Percentiles rank a stretch among this genome's conserved stretches.
phyloP scores from a whole-genome alignment of 2,888 invertebrate species.

The Cephalotes varians region DNA sequence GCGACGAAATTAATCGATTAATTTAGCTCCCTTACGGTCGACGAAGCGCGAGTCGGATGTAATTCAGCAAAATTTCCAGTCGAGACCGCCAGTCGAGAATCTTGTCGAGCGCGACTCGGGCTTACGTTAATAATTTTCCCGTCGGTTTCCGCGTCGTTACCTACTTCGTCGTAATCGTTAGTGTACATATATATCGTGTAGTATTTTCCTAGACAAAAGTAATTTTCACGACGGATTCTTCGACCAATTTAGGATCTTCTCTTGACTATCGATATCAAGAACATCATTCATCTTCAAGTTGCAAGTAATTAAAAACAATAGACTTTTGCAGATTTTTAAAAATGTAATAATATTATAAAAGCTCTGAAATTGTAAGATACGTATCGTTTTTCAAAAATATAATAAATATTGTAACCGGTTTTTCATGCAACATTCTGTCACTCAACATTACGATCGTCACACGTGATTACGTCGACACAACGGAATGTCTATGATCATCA shows the following conservation, averaged over 20 bases:
- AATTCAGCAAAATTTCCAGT: conserved; percentile 65
- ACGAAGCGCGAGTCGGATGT: conserved; percentile 59
- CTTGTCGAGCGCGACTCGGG: conserved; percentile 52
- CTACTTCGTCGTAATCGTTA: conserved; percentile 62
- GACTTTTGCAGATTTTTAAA: not conserved
- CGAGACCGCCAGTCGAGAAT: conserved; percentile 41
- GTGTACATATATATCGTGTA: not conserved
- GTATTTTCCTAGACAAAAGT: not conserved
- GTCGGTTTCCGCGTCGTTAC: conserved; percentile 67
- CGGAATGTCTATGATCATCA: conserved; percentile 60
- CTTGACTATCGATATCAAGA: not conserved
- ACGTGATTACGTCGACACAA: conserved; percentile 67
- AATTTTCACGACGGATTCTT: not conserved
- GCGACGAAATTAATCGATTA: conserved; percentile 68
- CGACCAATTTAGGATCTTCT: not conserved
- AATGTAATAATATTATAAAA: not conserved
- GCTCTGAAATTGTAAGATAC: not conserved
- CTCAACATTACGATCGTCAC: conserved; percentile 56
- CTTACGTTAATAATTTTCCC: conserved; percentile 67
- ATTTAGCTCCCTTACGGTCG: conserved; percentile 60
- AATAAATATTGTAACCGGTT: not conserved
- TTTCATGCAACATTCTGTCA: conserved; percentile 34
- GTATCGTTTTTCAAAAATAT: conserved; percentile 3
- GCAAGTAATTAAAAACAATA: not conserved
- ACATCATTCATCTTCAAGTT: not conserved